phyloP scores from a whole-genome alignment of 2,113 vertebrate species.

The Forbesichthys papilliferus region DNA sequence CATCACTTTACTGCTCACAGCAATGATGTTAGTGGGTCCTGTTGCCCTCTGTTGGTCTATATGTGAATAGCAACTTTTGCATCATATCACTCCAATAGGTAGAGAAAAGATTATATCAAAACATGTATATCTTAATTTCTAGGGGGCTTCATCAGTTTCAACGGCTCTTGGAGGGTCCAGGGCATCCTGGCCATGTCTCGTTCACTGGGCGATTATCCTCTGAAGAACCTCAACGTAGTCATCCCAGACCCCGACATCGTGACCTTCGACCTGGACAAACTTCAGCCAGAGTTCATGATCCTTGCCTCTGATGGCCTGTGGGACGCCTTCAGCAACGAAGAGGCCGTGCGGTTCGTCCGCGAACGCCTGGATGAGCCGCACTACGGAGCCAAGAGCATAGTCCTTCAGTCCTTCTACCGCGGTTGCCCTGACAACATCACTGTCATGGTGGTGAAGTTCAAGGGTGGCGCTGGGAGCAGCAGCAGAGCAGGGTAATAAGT shows the following conservation, averaged over 20 bases:
- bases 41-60: constrained; percentile 45
- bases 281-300: constrained; percentile 98
- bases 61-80: constrained; percentile 12
- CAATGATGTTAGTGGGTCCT: neutral
- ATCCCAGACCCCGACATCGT: constrained; percentile 95
- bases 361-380: constrained; percentile 96
- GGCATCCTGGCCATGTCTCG: constrained; percentile 98
- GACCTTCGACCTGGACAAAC: constrained; percentile 96
- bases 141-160: constrained; percentile 99
- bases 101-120: neutral
- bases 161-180: constrained; percentile 97
- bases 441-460: constrained; percentile 99
- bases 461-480: constrained; percentile 77
- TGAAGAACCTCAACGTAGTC: constrained; percentile 97
- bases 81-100: neutral
- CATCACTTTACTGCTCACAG: neutral
- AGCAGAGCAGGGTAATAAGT: constrained; percentile 82
- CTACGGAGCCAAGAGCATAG: constrained; percentile 97
- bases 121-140: constrained; percentile 10
- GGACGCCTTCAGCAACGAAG: constrained; percentile 99
- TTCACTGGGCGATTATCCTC: constrained; percentile 93
- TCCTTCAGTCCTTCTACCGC: constrained; percentile 97
- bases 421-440: constrained; percentile 99
- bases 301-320: constrained; percentile 95
- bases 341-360: constrained; percentile 94